Base-by-base conservation (phyloP, 2,888 invertebrate species). In the Tipula confusa region DNA sequence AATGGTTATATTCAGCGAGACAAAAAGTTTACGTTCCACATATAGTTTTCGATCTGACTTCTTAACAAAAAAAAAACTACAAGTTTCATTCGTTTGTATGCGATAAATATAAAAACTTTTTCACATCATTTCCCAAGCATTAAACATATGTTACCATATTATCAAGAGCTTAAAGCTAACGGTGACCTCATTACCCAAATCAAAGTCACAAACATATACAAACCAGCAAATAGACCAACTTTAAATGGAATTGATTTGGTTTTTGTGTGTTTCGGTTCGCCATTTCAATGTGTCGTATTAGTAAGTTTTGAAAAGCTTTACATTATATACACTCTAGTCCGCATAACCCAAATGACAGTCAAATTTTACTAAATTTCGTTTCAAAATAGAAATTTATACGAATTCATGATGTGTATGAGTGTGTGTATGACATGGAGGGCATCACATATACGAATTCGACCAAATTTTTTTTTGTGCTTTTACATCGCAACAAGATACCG, bases 91-190 rank as follows among this genome's bases (percentile, higher is more conserved):
- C 6, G 33, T 33, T 15, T n/a, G 43, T 24, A 13, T 64, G 24
- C 9, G 24, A 64, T 24, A 64, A 64, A 24, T 64, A 64, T n/a
- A 64, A 64, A 38, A 64, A 64, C n/a, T 64, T 18, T 64, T 64
- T 64, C 64, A 64, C 64, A 64, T 64, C 64, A 64, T 64, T 64
- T 64, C 64, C 64, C 64, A 64, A 64, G 64, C 64, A 64, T 64
- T 9, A 64, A 24, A 64, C 64, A 64, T 18, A 24, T 43, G 43
- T 43, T 43, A 43, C 43, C 43, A 15, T 43, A n/a, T n/a, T n/a
- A 24, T 24, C 64, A 64, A 64, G 24, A 64, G 64, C 64, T 64
- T 64, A 64, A 64, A 64, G 64, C 64, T 64, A 7, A 24, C 24
- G 18, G 24, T 64, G 11, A 64, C 64, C 64, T 64, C 24, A 64